These are phyloP conservation scores for Unio delphinus DNA, from an alignment of 2,888 invertebrate species.

Conservation along the genomic window DNA sequence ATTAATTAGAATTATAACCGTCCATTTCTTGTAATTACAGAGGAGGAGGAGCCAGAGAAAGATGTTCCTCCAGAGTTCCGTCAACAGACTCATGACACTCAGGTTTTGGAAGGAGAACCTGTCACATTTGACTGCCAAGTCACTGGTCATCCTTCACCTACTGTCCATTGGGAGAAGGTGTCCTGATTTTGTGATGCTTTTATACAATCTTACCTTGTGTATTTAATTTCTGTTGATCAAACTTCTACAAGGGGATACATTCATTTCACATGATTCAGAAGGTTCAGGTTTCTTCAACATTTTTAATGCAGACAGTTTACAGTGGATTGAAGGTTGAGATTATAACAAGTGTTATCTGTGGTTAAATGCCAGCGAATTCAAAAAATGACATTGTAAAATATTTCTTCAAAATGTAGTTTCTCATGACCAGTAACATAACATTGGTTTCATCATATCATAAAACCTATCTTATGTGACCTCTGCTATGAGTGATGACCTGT, in stretches of 20 bases:
- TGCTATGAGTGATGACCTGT: too few relatives aligned
- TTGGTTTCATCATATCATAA: too few relatives aligned
- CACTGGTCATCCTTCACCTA: conserved; percentile 89
- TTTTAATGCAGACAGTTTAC: too few relatives aligned
- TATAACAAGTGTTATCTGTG: too few relatives aligned
- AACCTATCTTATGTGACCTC: too few relatives aligned
- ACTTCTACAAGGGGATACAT: too few relatives aligned
- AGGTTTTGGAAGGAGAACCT: conserved; percentile 64
- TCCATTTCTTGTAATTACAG: conserved; percentile 10
- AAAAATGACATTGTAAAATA: too few relatives aligned
- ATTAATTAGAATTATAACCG: neutral
- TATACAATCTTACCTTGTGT: neutral
- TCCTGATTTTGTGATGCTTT: neutral
- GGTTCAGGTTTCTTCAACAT: neutral
- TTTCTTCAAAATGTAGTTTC: too few relatives aligned
- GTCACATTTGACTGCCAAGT: conserved; percentile 81
- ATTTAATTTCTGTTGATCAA: too few relatives aligned
- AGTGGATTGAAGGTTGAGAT: too few relatives aligned
- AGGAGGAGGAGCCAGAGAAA: conserved; percentile 55
- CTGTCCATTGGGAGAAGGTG: conserved; percentile 88
- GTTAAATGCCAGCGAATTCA: too few relatives aligned
- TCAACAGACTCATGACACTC: conserved; percentile 62
- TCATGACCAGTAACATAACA: too few relatives aligned
- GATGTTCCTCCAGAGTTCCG: conserved; percentile 68
- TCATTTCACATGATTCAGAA: neutral